Evolutionary conservation across 2,888 invertebrate genomes (phyloP), one percentile per base, ranked within the genome.

Genomic region (Colostygia pectinataria): DNA sequence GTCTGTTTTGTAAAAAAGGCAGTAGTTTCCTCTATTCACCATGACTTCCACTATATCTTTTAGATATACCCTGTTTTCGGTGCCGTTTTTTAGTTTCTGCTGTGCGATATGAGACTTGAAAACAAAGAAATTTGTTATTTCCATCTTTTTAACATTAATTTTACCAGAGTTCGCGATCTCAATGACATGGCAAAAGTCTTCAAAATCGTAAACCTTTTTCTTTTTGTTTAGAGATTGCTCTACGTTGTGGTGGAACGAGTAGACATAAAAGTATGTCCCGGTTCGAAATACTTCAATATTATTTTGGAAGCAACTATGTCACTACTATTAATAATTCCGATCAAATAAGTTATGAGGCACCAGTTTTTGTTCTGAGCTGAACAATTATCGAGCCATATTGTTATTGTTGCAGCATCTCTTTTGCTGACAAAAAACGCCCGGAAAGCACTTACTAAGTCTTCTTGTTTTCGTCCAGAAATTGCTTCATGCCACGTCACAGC

Each of bases 241-340:
- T 10, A 34, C 18, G 18, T 18, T 18, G 18, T 18, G 18, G 18
- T 34, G 34, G n/a, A n/a, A n/a, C n/a, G n/a, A n/a, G n/a, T n/a
- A n/a, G 38, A 39, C 38, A 39, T 39, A 10, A 29, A 39, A 10
- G 38, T 39, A 39, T 39, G 38, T 2, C 38, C 38, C 9, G 38
- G 27, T 28, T 39, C 38, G 8, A 39, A 39, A 29, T 10, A 39
- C 10, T 39, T 39, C 7, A 28, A 2, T 8, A 10, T 5, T 2
- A 39, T 39, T 25, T 7, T 37, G 6, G 15, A n/a, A 5, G 28
- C n/a, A 2, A 18, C 23, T 5, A 25, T 36, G 23, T 12, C 23
- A 8, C 9, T 12, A 10, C 23, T 36, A 24, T 36, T 36, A 12
- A 36, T 15, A 27, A 28, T 38, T 9, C 9, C n/a, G 2, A 38